A percentile compares a stretch with the other conserved stretches of the same genome.
These are phyloP conservation scores for Malurus elegans DNA, from an alignment of 2,113 vertebrate species.

Conservation along the genomic window DNA sequence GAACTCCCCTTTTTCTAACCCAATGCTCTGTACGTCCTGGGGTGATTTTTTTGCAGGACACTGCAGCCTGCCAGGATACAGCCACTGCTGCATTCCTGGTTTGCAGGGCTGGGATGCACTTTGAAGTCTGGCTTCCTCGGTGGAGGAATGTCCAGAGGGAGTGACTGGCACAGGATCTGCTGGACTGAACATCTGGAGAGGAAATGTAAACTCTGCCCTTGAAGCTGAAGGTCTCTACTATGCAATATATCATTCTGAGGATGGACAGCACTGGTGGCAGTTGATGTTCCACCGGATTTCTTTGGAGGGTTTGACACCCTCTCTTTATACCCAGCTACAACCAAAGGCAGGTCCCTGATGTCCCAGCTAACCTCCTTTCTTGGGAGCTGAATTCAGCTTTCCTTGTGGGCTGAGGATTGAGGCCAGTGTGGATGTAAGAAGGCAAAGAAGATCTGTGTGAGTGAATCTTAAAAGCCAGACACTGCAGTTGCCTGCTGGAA, in stretches of 20 bases:
- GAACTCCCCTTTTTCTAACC: background rate
- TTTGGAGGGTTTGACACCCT: background rate
- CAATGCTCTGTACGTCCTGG: background rate
- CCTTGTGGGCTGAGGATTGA: background rate
- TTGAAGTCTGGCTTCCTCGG: background rate
- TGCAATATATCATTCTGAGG: background rate
- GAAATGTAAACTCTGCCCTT: background rate
- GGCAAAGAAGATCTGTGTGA: background rate
- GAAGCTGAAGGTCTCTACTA: background rate
- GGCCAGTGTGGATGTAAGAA: background rate
- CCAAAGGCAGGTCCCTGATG: background rate
- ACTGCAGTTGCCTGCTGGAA: background rate
- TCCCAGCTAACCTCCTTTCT: background rate
- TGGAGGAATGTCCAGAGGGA: background rate
- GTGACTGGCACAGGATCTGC: background rate
- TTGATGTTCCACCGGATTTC: background rate
- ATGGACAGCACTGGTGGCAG: background rate
- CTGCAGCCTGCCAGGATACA: background rate
- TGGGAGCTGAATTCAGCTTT: background rate
- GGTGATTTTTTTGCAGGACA: background rate
- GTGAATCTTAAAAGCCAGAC: background rate
- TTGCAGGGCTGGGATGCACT: background rate
- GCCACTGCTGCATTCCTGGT: background rate
- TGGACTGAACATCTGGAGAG: background rate
- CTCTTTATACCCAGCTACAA: background rate